Evolutionary conservation across 2,113 vertebrate species (phyloP).

Genomic region (Sceloporus undulatus): DNA sequence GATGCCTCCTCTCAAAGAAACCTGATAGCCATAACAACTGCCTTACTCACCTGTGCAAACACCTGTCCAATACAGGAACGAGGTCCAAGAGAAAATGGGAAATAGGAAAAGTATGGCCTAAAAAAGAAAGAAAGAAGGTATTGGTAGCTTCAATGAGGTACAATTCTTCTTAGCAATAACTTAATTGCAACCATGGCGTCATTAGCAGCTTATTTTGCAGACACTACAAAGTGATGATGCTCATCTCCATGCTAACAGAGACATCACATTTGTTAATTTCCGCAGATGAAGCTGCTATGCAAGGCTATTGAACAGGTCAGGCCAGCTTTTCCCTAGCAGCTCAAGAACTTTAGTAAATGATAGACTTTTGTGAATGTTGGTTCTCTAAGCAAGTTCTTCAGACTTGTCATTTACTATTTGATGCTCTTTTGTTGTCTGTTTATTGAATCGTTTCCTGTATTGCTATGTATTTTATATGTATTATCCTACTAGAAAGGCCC

Average conservation of each 20-base stretch:
- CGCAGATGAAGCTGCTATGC: background rate
- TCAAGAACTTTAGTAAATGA: background rate
- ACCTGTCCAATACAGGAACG: conserved; percentile 89
- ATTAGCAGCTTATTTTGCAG: background rate
- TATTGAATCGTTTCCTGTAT: too few relatives aligned
- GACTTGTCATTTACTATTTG: too few relatives aligned
- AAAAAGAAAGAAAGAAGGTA: background rate
- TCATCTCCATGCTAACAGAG: background rate
- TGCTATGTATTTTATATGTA: too few relatives aligned
- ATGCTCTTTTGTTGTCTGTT: too few relatives aligned
- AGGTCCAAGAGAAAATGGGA: conserved; percentile 90
- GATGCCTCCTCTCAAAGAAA: background rate
- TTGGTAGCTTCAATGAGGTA: background rate
- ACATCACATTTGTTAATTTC: background rate
- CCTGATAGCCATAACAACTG: background rate
- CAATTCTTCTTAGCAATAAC: background rate
- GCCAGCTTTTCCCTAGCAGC: background rate
- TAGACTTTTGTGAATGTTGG: too few relatives aligned
- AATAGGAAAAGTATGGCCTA: conserved; percentile 81
- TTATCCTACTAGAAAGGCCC: too few relatives aligned
- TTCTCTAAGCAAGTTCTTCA: too few relatives aligned
- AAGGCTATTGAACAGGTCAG: background rate
- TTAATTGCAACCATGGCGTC: background rate
- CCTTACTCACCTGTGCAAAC: conserved; percentile 87
- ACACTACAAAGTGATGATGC: background rate